These are phyloP conservation scores for Calliphora vomitoria DNA, from an alignment of 2,888 invertebrate species.

Conservation along the genomic window DNA sequence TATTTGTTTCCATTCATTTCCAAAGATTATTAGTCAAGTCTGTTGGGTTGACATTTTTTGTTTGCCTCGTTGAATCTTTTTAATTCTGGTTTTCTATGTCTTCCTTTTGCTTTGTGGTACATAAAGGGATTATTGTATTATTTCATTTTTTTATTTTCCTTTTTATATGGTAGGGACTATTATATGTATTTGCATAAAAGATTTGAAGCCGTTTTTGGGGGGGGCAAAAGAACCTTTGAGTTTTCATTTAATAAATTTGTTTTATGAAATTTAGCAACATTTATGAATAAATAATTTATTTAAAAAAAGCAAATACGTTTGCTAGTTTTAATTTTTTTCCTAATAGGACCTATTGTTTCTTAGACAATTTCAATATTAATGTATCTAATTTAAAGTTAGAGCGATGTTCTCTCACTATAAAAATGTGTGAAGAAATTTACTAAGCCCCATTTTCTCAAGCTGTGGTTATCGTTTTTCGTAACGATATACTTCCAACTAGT, in stretches of 20 bases:
- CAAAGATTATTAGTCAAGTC: slow-evolving; percentile 62
- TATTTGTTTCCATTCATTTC: slow-evolving; percentile 40
- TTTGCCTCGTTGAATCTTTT: slow-evolving; percentile 33
- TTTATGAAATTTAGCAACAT: neutral
- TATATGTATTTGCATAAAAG: slow-evolving; percentile 40
- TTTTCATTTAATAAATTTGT: neutral
- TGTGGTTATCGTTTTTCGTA: too few species aligned
- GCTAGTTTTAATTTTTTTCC: too few species aligned
- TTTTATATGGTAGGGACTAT: slow-evolving; percentile 7
- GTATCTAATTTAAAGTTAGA: too few species aligned
- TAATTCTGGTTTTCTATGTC: slow-evolving; percentile 11
- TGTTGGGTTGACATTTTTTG: slow-evolving; percentile 59
- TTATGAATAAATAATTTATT: neutral
- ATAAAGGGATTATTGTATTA: slow-evolving; percentile 41
- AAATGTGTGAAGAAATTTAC: too few species aligned
- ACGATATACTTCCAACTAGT: too few species aligned
- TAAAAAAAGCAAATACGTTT: too few species aligned
- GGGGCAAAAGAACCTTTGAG: neutral
- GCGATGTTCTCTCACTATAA: too few species aligned
- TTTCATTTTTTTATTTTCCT: neutral
- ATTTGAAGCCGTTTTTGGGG: neutral
- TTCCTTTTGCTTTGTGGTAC: slow-evolving; percentile 5
- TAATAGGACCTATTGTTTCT: too few species aligned
- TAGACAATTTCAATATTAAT: too few species aligned
- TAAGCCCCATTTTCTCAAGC: too few species aligned